Percentiles rank a stretch among this genome's conserved stretches.
Conservation (phyloP, 2,888 invertebrate species). For the Ernsta delagoae region DNA sequence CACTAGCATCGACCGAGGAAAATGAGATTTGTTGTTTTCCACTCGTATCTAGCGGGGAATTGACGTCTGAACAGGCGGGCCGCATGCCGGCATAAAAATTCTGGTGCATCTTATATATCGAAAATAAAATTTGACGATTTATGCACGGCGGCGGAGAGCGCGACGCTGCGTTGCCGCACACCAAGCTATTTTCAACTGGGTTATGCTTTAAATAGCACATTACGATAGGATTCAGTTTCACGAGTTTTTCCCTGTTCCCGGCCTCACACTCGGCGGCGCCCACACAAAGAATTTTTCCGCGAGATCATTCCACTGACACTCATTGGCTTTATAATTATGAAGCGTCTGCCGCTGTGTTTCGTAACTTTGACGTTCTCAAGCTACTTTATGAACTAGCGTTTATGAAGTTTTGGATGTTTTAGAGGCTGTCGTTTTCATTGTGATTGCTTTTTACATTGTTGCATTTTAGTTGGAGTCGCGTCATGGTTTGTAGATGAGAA, state of each 20-base stretch:
- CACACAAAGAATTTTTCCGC: constrained; percentile 70
- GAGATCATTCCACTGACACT: constrained; percentile 64
- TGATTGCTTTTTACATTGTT: constrained; percentile 40
- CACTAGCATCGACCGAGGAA: constrained; percentile 34
- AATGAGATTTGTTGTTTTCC: constrained; percentile 40
- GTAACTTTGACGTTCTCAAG: constrained; percentile 34
- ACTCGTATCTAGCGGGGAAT: constrained; percentile 23
- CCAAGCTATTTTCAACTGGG: constrained; percentile 81
- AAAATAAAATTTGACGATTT: constrained; percentile 82
- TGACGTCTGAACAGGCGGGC: constrained; percentile 51
- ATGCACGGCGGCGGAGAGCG: constrained; percentile 74
- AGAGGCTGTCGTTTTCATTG: constrained; percentile 39
- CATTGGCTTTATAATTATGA: constrained; percentile 49
- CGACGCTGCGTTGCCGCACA: constrained; percentile 81
- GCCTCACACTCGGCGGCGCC: constrained; percentile 66
- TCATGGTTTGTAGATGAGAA: constrained; percentile 21
- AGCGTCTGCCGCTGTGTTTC: constrained; percentile 38
- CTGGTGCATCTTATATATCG: constrained; percentile 68
- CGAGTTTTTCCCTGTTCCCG: constrained; percentile 81
- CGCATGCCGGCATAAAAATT: constrained; percentile 56
- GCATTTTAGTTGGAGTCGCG: constrained; percentile 14
- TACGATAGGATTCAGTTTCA: constrained; percentile 85
- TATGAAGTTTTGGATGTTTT: constrained; percentile 40
- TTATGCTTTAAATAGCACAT: constrained; percentile 84
- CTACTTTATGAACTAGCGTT: constrained; percentile 36